Evolutionary conservation across 1,140 invertebrate species (phyloP), one percentile per base, ranked within the genome.

Genomic region (Neodiprion fabricii): DNA sequence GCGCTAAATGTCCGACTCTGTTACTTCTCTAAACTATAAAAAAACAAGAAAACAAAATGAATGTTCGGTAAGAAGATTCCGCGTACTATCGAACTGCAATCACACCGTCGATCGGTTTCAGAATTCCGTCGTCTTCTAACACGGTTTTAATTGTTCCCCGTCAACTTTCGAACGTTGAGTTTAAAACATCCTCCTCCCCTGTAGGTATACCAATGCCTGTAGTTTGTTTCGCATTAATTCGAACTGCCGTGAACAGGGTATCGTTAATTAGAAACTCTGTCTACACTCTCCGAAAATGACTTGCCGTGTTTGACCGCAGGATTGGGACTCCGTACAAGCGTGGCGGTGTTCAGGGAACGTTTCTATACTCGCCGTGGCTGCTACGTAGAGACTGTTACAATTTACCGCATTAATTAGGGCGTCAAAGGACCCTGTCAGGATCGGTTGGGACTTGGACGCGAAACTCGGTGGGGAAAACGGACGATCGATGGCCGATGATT

Each of bases 301-400:
- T 17, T 70, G 28, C 12, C 14, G 68, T 12, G 14, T 70, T 21
- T 14, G 61, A 21, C 21, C 14, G 61, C 14, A 21, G 61, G 14
- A 66, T 66, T 66, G 21, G 61, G 14, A 21, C 14, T 66, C 61
- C 21, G 14, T 21, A 21, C 61, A 66, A 21, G 61, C 14, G 21
- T n/a, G 61, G 21, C 14, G 61, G 1, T 66, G 14, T 14, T 66
- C 14, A n/a, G 61, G 14, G 61, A 14, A 14, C 61, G 61, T n/a
- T 66, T 21, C 17, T 11, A n/a, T 65, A n/a, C n/a, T 65, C 61
- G 7, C 1, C 61, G 76, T 72, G 81, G 75, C 74, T 76, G 74
- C 28, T 40, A 40, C 28, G 28, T 5, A 40, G 28, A 40, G 28
- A 40, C 28, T 40, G 28, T 61, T 61, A 17, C 53, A 61, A 61